These are phyloP conservation scores for Tenrec ecaudatus DNA, from an alignment of 2,113 vertebrate genomes.

Conservation along the genomic window DNA sequence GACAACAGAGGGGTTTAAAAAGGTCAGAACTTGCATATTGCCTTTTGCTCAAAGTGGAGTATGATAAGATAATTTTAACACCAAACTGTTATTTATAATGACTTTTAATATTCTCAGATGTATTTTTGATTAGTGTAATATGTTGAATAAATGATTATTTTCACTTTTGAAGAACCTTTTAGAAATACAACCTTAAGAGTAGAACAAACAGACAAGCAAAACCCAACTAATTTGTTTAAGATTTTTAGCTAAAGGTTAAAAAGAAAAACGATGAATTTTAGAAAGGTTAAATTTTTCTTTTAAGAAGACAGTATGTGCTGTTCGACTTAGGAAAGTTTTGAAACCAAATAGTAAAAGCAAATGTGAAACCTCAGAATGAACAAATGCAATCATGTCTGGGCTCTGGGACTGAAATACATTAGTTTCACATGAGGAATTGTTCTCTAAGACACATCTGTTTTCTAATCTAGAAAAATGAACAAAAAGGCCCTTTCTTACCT, in stretches of 20 bases:
- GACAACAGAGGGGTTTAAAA: background rate
- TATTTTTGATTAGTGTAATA: conserved; percentile 12
- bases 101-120: conserved; percentile 27
- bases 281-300: conserved; percentile 21
- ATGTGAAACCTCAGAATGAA: conserved; percentile 41
- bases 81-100: background rate
- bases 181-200: background rate
- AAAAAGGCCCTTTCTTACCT: conserved; percentile 62
- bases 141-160: conserved; percentile 42
- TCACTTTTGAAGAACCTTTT: background rate
- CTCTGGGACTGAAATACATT: conserved; percentile 25
- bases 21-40: background rate
- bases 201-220: background rate
- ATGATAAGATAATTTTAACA: background rate
- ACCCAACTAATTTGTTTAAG: background rate
- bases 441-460: conserved; percentile 72
- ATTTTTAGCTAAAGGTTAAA: conserved; percentile 18
- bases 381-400: background rate
- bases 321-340: conserved; percentile 40
- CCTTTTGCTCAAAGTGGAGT: background rate
- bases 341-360: conserved; percentile 42
- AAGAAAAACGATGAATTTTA: conserved; percentile 51
- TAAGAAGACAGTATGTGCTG: conserved; percentile 14
- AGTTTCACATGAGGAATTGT: background rate
- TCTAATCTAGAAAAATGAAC: conserved; percentile 70